Conservation (phyloP, 2,113 vertebrate genomes). For the Pelmatolapia mariae region DNA sequence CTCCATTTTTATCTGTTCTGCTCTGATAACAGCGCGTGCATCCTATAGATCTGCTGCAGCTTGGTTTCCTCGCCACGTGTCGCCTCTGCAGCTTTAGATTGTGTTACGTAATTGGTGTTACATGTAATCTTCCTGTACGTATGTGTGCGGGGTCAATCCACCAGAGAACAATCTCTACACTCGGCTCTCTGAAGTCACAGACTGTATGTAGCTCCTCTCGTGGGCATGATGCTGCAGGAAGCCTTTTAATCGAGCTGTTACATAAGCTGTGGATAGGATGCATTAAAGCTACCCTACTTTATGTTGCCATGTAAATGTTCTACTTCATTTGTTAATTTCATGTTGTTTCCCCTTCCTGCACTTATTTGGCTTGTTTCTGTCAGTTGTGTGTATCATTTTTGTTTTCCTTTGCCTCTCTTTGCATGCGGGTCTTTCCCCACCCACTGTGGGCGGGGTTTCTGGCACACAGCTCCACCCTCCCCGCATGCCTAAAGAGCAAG, state of each 20-base stretch:
- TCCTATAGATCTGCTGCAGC: not conserved
- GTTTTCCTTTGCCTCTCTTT: slow-evolving; percentile 35
- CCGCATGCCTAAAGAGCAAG: slow-evolving; percentile 84
- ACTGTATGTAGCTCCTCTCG: not conserved
- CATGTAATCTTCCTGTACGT: slow-evolving; percentile 30
- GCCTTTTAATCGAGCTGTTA: not conserved
- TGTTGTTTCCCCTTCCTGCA: not conserved
- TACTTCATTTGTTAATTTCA: not conserved
- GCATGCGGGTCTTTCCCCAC: slow-evolving; percentile 22
- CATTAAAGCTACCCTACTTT: not conserved
- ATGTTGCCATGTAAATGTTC: not conserved
- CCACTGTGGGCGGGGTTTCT: slow-evolving; percentile 13
- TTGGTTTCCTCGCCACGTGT: not conserved
- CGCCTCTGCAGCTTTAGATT: not conserved
- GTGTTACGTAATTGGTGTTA: slow-evolving; percentile 42
- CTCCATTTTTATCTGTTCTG: not conserved
- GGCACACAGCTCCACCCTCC: slow-evolving; percentile 81
- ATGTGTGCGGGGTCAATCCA: not conserved
- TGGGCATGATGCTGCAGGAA: not conserved
- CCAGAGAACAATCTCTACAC: not conserved
- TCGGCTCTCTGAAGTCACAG: not conserved
- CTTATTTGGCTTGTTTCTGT: not conserved
- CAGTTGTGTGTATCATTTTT: slow-evolving; percentile 35
- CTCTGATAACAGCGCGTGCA: not conserved
- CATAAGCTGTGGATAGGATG: not conserved